Conservation (phyloP, 2,113 vertebrate species). For the Psammodynastes pulverulentus region DNA sequence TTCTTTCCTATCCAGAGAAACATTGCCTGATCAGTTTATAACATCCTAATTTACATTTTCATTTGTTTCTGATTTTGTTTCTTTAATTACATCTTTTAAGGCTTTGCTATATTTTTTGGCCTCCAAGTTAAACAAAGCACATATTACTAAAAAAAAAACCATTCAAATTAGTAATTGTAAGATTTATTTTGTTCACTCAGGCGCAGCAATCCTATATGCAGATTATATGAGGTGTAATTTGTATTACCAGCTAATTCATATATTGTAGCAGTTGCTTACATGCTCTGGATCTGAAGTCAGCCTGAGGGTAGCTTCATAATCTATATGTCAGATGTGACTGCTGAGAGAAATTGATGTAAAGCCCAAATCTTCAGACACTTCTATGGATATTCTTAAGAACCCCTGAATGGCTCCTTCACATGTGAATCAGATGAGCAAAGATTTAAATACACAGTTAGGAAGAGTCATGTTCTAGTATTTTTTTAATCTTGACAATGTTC, state of each 20-base stretch:
- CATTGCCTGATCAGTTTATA: neutral
- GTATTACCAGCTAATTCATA: neutral
- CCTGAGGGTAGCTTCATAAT: neutral
- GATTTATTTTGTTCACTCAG: neutral
- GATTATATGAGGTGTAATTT: neutral
- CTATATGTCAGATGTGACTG: neutral
- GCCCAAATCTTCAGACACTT: neutral
- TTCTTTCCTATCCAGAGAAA: neutral
- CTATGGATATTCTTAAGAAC: neutral
- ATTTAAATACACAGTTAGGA: neutral
- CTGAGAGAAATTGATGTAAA: neutral
- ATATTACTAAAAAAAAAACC: neutral
- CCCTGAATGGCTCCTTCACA: neutral
- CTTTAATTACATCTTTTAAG: neutral
- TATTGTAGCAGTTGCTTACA: neutral
- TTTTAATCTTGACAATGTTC: neutral
- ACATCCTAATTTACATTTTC: neutral
- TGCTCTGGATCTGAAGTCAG: neutral
- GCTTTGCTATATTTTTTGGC: neutral
- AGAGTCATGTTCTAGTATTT: neutral
- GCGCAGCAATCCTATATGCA: neutral
- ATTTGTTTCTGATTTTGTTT: neutral
- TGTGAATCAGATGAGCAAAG: neutral
- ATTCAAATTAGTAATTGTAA: neutral
- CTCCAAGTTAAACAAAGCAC: neutral